Base-by-base conservation (phyloP, 2,888 invertebrate species). In the Eupithecia centaureata region DNA sequence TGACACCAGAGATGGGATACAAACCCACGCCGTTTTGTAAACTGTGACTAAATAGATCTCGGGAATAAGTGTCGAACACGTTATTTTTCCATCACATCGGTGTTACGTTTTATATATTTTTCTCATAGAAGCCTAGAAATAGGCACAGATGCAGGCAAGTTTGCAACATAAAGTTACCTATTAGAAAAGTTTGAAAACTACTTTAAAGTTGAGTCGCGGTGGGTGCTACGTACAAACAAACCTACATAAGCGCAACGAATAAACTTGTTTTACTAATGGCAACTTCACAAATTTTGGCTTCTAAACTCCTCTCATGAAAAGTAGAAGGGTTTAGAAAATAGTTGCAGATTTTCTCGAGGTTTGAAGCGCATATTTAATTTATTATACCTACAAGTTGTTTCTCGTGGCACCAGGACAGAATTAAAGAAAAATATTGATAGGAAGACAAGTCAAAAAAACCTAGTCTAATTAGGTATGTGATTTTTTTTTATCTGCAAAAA, bases 131-230 rank as follows among this genome's bases (percentile, higher is more conserved):
- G 52, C 27, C 52, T 47, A 27, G 15, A 47, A 52, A 10, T 18
- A 32, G 52, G n/a, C 64, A 66, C 67, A 42, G 38, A 13, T 52
- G 51, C 32, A 54, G 30, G 52, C 42, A 76, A 68, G 56, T 52
- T 52, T 15, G 27, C 75, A 64, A 58, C 59, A 68, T 61, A 57
- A 22, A 62, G 62, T 62, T 62, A 63, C 35, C 56, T 52, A 52
- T 52, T 27, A 52, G 56, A 56, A 63, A 56, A 63, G 56, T 56
- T 38, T 61, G 59, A 33, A 61, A 65, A 51, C 57, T 56, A 56
- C 15, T 54, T 27, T 61, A 28, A 61, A 65, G 65, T 58, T 61
- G 22, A 61, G 56, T 33, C 27, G 56, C 60, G 52, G 56, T 59
- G 13, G 35, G 65, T 56, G 30, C 18, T 60, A 52, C 54, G 38